Evolutionary conservation across 2,113 vertebrate genomes (phyloP), one percentile per base, ranked within the genome.

Genomic region (Alosa alosa): DNA sequence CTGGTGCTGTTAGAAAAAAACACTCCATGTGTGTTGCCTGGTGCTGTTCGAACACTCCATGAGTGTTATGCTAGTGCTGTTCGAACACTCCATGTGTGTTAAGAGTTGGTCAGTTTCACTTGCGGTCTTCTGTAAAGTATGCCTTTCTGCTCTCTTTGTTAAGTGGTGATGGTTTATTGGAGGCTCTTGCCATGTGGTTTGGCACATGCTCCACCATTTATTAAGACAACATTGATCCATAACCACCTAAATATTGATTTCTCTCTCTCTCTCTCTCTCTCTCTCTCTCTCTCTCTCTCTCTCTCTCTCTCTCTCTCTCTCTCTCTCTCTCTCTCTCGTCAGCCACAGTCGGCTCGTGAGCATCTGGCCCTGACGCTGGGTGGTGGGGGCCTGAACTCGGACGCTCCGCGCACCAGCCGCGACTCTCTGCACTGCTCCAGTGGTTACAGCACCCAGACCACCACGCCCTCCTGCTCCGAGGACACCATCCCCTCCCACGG

Each of bases 391-490:
- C 85, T 96, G 81, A 94, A 90, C 81, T 90, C 93, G 0, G 95
- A 96, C 8, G 91, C 93, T 6, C 92, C 91, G 1, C 92, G 94
- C 60, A 94, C 92, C 92, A 96, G 96, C 91, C 91, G 94, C 36
- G 96, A 96, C 88, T 96, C 96, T 8, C 93, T 96, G 84, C 96
- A 96, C 90, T 96, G 96, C 81, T 96, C 96, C 84, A 96, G 95
- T 0, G 96, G 96, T 36, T 96, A 96, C 93, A 96, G 95, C 94
- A 96, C 96, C 2, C 96, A 96, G 92, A 96, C 96, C 47, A 96
- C 96, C 88, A 96, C 96, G 25, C 96, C 96, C 1, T 96, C 96
- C 88, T 96, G 96, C 92, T 96, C 96, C 0, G 96, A 96, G 88
- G 96, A 96, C 92, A 95, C 64, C 64, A 72, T 72, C 64, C 64